Base-by-base conservation (phyloP, 2,888 invertebrate species). In the Gryllus longicercus region DNA sequence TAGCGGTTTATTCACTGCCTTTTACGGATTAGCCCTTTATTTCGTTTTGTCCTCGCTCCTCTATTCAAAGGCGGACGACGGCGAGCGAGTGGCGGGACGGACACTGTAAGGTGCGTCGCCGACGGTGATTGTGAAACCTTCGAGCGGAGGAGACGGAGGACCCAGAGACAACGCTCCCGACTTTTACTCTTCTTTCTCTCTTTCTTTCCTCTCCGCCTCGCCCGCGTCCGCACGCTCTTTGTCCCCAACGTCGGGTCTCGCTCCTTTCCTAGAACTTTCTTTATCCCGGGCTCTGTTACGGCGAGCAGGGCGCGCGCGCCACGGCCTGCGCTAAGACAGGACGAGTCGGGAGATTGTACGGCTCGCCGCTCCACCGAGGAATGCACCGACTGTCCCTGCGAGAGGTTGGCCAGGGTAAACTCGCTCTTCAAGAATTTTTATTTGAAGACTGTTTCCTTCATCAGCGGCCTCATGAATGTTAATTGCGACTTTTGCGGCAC, bases 381-480 rank as follows among this genome's bases (percentile, higher is more conserved):
- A 63, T 63, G 63, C 63, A 18, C 63, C 18, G 63, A 63, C 63
- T 18, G 8, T 63, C 63, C 5, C 63, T 2, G 63, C 63, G 63
- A 63, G 18, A 63, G 63, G 16, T 4, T 63, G 2, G 2, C 63
- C 63, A 18, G 63, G 63, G 14, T 16, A 63, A 63, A 14, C 63
- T 14, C 3, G 16, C 18, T 63, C 63, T 14, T 18, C 16, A 63
- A 63, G 63, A 63, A 63, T 63, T 63, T 63, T 63, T 63, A 63
- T 63, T 63, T 63, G 63, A 63, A 63, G 63, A 63, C 18, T 14
- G 16, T 63, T 18, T 63, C 63, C 63, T 63, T 63, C 63, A 63
- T 63, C 63, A 63, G 63, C 63, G 18, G 63, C 63, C 63, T 63
- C 63, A 63, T 63, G 63, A 63, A 63, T 63, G 63, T 63, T 63